A percentile compares a stretch with the other conserved stretches of the same genome.
phyloP scores from a whole-genome alignment of 2,888 invertebrate genomes.

The Stramonita haemastoma region DNA sequence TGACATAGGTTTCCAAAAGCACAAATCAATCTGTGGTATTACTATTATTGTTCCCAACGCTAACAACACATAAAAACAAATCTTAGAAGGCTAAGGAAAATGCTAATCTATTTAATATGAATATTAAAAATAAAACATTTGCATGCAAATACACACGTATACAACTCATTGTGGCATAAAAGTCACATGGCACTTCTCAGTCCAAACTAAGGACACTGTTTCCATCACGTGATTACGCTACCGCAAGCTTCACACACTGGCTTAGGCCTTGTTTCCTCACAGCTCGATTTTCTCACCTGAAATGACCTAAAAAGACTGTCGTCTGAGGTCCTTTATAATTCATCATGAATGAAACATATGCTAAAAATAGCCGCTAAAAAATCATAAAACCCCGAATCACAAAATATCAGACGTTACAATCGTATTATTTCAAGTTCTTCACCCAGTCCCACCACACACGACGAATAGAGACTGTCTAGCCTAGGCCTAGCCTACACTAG shows the following conservation, averaged over 20 bases:
- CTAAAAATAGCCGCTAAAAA: slow-evolving; percentile 58
- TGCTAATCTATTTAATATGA: too few species aligned
- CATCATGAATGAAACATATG: slow-evolving; percentile 74
- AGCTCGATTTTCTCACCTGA: slow-evolving; percentile 56
- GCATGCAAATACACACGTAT: too few species aligned
- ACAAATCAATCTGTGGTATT: too few species aligned
- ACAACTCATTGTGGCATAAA: too few species aligned
- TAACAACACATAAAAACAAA: too few species aligned
- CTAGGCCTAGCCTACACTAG: background rate
- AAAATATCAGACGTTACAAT: background rate
- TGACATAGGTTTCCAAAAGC: too few species aligned
- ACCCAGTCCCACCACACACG: background rate
- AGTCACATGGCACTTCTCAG: too few species aligned
- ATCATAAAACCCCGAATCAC: background rate
- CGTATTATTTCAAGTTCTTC: background rate
- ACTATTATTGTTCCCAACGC: too few species aligned
- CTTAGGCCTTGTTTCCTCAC: background rate
- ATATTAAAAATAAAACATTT: too few species aligned
- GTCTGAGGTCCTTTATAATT: slow-evolving; percentile 63
- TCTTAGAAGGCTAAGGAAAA: too few species aligned
- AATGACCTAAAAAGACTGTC: slow-evolving; percentile 73
- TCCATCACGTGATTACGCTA: background rate
- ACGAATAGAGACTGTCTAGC: background rate
- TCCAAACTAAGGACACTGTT: background rate
- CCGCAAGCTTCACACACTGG: too few species aligned